These are phyloP conservation scores for Drosophila kuntzei DNA, from an alignment of 2,888 invertebrate genomes.

Conservation along the genomic window DNA sequence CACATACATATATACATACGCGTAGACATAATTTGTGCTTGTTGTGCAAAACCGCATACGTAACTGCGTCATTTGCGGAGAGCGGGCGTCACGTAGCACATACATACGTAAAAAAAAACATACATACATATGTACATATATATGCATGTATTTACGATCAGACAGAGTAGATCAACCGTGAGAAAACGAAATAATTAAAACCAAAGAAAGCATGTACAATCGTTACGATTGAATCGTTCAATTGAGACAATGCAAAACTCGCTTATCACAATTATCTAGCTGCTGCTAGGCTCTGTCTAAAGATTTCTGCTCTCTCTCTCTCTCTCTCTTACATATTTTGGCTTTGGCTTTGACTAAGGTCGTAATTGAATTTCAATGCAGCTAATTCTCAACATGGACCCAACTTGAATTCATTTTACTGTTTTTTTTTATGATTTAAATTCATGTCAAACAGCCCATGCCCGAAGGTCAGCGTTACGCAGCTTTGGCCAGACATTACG, in stretches of 20 bases:
- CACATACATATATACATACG: conserved; percentile 2
- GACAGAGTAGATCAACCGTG: conserved; percentile 21
- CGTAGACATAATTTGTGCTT: conserved; percentile 23
- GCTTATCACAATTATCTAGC: conserved; percentile 57
- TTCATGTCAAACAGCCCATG: conserved; percentile 55
- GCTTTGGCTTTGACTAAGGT: conserved; percentile 49
- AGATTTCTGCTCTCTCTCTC: conserved; percentile 5
- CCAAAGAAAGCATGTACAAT: conserved; percentile 6
- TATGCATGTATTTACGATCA: conserved; percentile 19
- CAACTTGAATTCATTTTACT: conserved; percentile 17
- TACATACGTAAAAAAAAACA: conserved; percentile 1
- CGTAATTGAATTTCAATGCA: conserved; percentile 55
- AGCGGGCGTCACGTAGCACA: conserved; percentile 46
- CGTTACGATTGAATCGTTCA: too few relatives aligned
- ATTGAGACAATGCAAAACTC: conserved; percentile 13
- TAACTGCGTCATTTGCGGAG: conserved; percentile 75
- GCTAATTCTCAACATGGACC: conserved; percentile 14
- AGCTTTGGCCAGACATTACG: conserved; percentile 29
- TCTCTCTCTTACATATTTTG: neutral
- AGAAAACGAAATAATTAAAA: conserved; percentile 22
- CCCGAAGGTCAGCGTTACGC: conserved; percentile 45
- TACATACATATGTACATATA: neutral
- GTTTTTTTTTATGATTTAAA: conserved; percentile 46
- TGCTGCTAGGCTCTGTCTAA: conserved; percentile 9
- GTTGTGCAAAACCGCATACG: conserved; percentile 72